A percentile compares a stretch with the other conserved stretches of the same genome.
Evolutionary conservation across 2,888 invertebrate genomes (phyloP).

Genomic region (Dicyrtomina minuta): DNA sequence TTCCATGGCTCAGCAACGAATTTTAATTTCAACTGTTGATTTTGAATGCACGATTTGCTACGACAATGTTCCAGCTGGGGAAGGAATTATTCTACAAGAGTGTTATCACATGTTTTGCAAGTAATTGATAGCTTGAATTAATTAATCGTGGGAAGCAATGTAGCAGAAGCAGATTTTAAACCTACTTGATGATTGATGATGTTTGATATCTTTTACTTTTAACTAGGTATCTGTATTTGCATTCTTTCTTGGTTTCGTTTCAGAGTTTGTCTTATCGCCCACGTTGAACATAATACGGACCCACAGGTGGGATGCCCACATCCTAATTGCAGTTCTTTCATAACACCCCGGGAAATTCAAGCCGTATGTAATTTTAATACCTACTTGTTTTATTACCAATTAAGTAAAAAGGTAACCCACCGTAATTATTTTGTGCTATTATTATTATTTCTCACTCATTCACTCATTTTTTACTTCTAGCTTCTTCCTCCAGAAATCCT

Average conservation of each 20-base stretch:
- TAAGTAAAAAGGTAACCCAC: too few species aligned
- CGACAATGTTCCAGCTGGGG: conserved; percentile 64
- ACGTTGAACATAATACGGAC: conserved; percentile 73
- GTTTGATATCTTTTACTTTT: too few species aligned
- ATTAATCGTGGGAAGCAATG: too few species aligned
- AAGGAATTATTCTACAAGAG: conserved; percentile 77
- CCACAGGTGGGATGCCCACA: conserved; percentile 79
- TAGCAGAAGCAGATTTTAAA: too few species aligned
- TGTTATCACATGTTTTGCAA: conserved; percentile 86
- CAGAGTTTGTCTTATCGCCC: conserved; percentile 68
- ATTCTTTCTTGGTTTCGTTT: conserved; percentile 26
- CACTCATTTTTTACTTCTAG: conserved; percentile 55
- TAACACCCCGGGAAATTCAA: conserved; percentile 79
- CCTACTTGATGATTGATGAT: neutral
- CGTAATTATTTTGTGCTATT: too few species aligned
- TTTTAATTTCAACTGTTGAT: conserved; percentile 60
- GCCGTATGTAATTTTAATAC: conserved; percentile 60
- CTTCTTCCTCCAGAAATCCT: conserved; percentile 71
- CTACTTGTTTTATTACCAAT: neutral
- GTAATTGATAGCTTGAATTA: conserved; percentile 55
- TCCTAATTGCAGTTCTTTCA: conserved; percentile 70
- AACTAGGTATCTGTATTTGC: too few species aligned
- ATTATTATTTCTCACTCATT: neutral
- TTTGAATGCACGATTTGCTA: conserved; percentile 87
- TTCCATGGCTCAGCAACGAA: neutral